Evolutionary conservation across 1,140 invertebrate species (phyloP).

Genomic region (Halictus rubicundus): DNA sequence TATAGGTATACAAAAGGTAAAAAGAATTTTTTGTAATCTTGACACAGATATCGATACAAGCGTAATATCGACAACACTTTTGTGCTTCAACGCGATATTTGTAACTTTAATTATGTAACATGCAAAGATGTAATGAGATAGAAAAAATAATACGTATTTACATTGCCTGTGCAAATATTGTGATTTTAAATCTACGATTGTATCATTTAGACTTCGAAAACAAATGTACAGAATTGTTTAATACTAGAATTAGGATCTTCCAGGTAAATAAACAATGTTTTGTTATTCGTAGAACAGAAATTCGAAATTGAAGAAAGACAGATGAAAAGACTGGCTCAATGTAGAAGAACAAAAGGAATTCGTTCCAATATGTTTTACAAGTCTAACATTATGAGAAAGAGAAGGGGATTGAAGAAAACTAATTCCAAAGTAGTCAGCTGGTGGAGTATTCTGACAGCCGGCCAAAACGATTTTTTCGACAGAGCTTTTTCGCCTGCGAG

Average conservation of each 20-base stretch:
- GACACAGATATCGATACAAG: neutral
- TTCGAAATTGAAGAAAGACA: neutral
- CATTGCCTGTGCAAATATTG: neutral
- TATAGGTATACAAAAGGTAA: neutral
- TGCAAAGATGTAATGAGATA: neutral
- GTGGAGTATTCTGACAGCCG: constrained; percentile 58
- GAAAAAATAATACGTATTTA: neutral
- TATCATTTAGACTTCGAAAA: neutral
- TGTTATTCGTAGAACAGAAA: neutral
- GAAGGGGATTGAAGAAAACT: constrained; percentile 37
- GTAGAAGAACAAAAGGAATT: constrained; percentile 33
- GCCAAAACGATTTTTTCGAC: neutral
- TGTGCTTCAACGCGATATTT: constrained; percentile 26
- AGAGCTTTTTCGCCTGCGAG: neutral
- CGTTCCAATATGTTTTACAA: constrained; percentile 61
- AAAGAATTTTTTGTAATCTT: neutral
- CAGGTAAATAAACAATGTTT: neutral
- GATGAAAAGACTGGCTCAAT: neutral
- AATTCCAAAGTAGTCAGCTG: constrained; percentile 58
- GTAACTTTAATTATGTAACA: constrained; percentile 54
- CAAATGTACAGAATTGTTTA: neutral
- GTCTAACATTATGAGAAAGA: constrained; percentile 43
- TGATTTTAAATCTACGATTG: neutral
- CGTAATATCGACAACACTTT: neutral
- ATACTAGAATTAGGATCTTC: constrained; percentile 6